Conservation (phyloP, 2,113 vertebrate species). For the Struthio camelus region DNA sequence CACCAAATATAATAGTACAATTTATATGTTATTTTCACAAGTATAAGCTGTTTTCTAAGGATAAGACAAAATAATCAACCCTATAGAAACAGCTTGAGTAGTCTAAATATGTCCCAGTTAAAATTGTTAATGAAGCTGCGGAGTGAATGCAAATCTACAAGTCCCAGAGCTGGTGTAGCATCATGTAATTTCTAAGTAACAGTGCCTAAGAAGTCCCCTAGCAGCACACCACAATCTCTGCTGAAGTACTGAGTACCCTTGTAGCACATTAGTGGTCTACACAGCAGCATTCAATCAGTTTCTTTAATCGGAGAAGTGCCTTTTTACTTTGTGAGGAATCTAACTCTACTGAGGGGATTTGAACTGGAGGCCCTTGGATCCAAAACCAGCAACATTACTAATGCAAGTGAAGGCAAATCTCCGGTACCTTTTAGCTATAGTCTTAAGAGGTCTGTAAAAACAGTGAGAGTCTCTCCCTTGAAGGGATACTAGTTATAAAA, state of each 20-base stretch:
- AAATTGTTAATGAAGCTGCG: conserved; percentile 67
- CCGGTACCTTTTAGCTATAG: not conserved
- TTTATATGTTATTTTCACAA: conserved; percentile 56
- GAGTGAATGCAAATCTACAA: conserved; percentile 65
- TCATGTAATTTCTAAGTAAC: conserved; percentile 30
- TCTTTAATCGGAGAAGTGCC: not conserved
- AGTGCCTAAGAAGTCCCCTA: conserved; percentile 9
- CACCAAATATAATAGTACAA: conserved; percentile 60
- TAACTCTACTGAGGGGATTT: not conserved
- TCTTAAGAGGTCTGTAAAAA: not conserved
- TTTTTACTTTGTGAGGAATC: conserved; percentile 9
- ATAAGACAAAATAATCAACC: conserved; percentile 63
- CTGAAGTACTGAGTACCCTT: not conserved
- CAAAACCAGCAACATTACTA: not conserved
- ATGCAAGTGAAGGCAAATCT: not conserved
- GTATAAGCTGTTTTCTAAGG: conserved; percentile 66
- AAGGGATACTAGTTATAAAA: not conserved
- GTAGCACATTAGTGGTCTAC: not conserved
- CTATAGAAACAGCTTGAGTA: conserved; percentile 50
- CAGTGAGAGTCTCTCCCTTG: not conserved
- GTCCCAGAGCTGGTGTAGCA: conserved; percentile 53
- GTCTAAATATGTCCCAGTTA: conserved; percentile 69
- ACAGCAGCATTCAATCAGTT: not conserved
- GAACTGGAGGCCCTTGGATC: not conserved
- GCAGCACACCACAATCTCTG: not conserved